Evolutionary conservation across 2,797 vertebrate species (phyloP), one percentile per base, ranked within the genome.

Genomic region (Lycodopsis pacificus): DNA sequence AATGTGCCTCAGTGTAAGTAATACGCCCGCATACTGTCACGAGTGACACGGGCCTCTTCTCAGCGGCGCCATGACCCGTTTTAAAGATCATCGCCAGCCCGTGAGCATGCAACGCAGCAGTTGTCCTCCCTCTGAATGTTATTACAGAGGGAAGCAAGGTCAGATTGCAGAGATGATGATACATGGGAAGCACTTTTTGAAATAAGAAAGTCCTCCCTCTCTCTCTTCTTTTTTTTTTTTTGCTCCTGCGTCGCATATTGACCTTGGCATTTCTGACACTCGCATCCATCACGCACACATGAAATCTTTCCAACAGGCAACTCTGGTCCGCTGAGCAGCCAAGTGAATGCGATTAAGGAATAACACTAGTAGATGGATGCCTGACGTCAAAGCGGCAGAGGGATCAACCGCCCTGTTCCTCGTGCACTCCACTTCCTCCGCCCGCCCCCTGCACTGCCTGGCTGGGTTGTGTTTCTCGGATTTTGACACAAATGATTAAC

Each of bases 261-360:
- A 97, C 97, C 96, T 97, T 97, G 97, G 96, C 97, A 95, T 96
- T 96, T 97, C 94, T 98, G 97, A 98, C 98, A 98, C 96, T 96
- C 95, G 93, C 97, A 99, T 98, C 96, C 96, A 97, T 98, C 97
- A 98, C 95, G 90, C 90, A 91, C 90, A 91, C 94, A 91, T 94
- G 94, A 97, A 97, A 95, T 96, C 95, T 94, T 96, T 98, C 96
- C 96, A 97, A 96, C 95, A 96, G 94, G 94, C 95, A 93, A 93
- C 92, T 81, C 92, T 93, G 91, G 93, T 95, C 95, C 91, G 91
- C 94, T 88, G 95, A 93, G 94, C 95, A 93, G 95, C 95, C 96
- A 96, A 97, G 95, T 97, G 96, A 97, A 96, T 96, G 94, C 96
- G 94, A 96, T 96, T 96, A 96, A 95, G 95, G 95, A 97, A 96